Evolutionary conservation across 2,888 invertebrate species (phyloP).

Genomic region (Callinectes sapidus): DNA sequence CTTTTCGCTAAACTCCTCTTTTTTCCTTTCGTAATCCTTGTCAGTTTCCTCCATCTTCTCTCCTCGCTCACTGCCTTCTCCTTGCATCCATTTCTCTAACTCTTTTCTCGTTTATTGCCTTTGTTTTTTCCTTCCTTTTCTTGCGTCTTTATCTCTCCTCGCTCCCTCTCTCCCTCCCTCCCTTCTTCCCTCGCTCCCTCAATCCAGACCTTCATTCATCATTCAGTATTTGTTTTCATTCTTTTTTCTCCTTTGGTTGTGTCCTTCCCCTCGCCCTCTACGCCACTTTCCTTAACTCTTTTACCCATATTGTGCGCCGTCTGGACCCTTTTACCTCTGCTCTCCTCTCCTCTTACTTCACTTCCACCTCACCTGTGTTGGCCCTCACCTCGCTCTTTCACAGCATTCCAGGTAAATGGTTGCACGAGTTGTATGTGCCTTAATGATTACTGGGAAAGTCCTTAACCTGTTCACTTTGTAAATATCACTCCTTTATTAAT

Average conservation of each 20-base stretch:
- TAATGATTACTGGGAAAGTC: not conserved
- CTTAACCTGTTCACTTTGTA: not conserved
- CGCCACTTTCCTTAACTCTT: not conserved
- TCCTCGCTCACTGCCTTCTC: not conserved
- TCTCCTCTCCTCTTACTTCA: not conserved
- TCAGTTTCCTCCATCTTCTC: not conserved
- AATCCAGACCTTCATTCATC: not conserved
- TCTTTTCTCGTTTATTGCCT: not conserved
- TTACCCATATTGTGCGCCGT: not conserved
- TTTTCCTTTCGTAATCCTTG: not conserved
- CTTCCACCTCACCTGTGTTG: not conserved
- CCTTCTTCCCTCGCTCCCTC: not conserved
- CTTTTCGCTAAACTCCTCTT: not conserved
- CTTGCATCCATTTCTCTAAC: not conserved
- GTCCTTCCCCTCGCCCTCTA: not conserved
- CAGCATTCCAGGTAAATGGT: not conserved
- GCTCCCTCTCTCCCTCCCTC: not conserved
- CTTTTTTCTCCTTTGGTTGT: not conserved
- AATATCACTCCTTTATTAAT: not conserved
- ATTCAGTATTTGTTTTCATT: conserved; percentile 16
- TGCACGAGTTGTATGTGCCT: not conserved
- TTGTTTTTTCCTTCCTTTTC: not conserved
- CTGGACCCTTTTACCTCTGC: not conserved
- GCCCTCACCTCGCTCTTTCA: not conserved
- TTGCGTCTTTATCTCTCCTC: not conserved